phyloP scores from a whole-genome alignment of 2,113 vertebrate genomes.

The Trogon surrucura region DNA sequence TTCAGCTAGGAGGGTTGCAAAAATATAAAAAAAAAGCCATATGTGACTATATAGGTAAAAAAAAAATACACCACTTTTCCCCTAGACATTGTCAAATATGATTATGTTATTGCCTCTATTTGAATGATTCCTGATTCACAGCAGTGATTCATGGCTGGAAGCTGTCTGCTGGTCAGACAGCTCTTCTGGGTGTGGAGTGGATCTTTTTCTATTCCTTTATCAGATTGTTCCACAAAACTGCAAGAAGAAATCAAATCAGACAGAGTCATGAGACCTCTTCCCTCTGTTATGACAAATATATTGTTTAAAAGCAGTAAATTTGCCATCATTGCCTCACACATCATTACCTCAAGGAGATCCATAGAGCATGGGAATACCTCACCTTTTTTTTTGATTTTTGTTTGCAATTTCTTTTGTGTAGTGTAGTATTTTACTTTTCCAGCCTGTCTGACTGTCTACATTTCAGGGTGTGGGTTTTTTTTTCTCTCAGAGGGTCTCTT shows the following conservation, averaged over 20 bases:
- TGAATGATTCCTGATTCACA: neutral
- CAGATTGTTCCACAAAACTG: neutral
- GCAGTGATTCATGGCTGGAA: neutral
- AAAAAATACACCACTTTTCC: neutral
- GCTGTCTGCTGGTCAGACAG: neutral
- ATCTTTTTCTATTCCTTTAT: neutral
- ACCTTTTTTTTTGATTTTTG: neutral
- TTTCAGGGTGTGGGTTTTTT: neutral
- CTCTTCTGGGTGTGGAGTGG: fast-evolving
- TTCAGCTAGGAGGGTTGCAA: neutral
- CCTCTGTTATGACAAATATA: neutral
- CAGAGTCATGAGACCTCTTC: neutral
- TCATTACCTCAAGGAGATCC: neutral
- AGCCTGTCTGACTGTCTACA: neutral
- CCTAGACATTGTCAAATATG: neutral
- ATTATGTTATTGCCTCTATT: neutral
- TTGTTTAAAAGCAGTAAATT: neutral
- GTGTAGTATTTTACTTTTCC: neutral
- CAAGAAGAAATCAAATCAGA: neutral
- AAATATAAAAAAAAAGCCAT: neutral
- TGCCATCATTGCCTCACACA: neutral
- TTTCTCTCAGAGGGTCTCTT: neutral
- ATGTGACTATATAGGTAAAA: neutral
- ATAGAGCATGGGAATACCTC: neutral
- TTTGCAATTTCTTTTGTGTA: neutral